Conservation (phyloP, 2,113 vertebrate species). For the Antigone vipio region DNA sequence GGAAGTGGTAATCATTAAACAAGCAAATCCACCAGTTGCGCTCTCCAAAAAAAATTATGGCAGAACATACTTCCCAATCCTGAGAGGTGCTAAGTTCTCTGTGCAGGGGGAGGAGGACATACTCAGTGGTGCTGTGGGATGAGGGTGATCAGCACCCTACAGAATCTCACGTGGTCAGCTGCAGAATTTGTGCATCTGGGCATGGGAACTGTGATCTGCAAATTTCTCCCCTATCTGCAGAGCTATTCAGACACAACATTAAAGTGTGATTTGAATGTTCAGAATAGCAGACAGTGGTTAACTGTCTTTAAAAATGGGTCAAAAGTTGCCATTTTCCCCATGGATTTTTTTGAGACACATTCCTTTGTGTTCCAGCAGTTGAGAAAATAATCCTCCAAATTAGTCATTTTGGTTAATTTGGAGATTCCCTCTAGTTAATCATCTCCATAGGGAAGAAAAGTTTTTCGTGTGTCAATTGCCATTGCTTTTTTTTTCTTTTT, state of each 20-base stretch:
- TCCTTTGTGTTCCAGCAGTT: not conserved
- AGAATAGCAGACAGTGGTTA: not conserved
- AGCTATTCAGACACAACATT: slow-evolving; percentile 17
- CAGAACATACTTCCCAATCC: not conserved
- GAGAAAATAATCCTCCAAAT: not conserved
- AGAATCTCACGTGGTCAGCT: not conserved
- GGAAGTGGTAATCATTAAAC: slow-evolving; percentile 53
- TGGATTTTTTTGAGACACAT: not conserved
- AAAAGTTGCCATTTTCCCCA: not conserved
- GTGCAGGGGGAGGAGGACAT: not conserved
- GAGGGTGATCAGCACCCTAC: not conserved
- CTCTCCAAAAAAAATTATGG: slow-evolving; percentile 14
- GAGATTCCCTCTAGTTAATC: not conserved
- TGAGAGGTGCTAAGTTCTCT: not conserved
- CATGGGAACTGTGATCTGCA: not conserved
- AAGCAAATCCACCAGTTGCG: slow-evolving; percentile 1
- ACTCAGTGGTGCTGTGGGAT: not conserved
- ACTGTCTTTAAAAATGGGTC: not conserved
- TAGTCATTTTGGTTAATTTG: not conserved
- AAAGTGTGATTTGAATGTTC: not conserved
- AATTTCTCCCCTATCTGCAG: not conserved
- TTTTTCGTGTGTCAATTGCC: not conserved
- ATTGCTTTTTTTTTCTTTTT: not conserved
- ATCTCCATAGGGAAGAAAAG: not conserved
- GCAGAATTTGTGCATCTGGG: not conserved